These are phyloP conservation scores for Acropora tenuis DNA, from an alignment of 64 coral and sea anemone species.

Conservation along the genomic window DNA sequence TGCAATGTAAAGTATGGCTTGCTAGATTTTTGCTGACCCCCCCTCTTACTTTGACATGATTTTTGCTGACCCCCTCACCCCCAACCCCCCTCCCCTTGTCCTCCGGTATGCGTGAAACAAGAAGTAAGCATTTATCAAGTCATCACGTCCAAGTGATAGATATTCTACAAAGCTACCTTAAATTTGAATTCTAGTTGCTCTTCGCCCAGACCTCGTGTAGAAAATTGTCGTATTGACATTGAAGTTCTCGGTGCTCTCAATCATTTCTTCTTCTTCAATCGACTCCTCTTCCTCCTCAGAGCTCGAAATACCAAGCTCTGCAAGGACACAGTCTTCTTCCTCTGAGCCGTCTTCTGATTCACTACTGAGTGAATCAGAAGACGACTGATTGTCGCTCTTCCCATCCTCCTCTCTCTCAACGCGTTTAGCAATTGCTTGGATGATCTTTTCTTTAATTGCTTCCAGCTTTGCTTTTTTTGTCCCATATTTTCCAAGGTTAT, in stretches of 20 bases:
- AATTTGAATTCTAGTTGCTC: slow-evolving; percentile 58
- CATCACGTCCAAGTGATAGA: no score
- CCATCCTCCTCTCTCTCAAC: slow-evolving; percentile 55
- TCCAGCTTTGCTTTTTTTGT: slow-evolving; percentile 57
- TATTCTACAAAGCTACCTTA: not conserved
- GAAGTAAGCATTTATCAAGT: no score
- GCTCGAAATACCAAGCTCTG: slow-evolving; percentile 50
- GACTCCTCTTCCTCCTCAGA: slow-evolving; percentile 64
- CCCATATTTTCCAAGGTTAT: slow-evolving; percentile 57
- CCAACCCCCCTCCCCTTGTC: no score
- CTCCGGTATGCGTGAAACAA: no score
- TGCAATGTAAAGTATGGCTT: no score
- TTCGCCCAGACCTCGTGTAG: slow-evolving; percentile 53
- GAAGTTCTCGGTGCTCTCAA: slow-evolving; percentile 37
- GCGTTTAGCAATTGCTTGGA: slow-evolving; percentile 20
- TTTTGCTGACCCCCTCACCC: no score
- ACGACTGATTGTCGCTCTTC: slow-evolving; percentile 40
- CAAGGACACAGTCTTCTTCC: slow-evolving; percentile 66
- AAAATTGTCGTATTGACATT: slow-evolving; percentile 52
- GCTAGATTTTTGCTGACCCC: no score
- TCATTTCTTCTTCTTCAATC: slow-evolving; percentile 38
- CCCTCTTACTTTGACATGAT: no score
- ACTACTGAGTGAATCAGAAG: slow-evolving; percentile 10
- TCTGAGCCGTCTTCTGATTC: not conserved
- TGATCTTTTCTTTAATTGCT: slow-evolving; percentile 54